Conservation (phyloP, 2,888 invertebrate species). For the Cheilosia urbana region DNA sequence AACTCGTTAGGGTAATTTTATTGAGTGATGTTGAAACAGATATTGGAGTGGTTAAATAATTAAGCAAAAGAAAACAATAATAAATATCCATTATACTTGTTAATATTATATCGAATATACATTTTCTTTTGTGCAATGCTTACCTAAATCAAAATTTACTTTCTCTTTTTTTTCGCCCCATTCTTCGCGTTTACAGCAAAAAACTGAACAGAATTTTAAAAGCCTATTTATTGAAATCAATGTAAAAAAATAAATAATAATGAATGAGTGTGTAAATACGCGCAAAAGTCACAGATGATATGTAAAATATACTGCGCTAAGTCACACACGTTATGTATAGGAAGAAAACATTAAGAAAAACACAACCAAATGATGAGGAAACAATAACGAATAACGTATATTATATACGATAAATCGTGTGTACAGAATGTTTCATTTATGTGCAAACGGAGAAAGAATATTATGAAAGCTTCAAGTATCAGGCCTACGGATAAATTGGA, state of each 20-base stretch:
- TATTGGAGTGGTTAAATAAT: conserved; percentile 39
- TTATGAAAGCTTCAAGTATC: not conserved
- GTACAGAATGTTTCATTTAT: not conserved
- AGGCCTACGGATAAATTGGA: not conserved
- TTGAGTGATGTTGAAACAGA: conserved; percentile 52
- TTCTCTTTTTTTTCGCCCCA: conserved; percentile 10
- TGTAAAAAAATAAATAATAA: not conserved
- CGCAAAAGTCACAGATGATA: conserved; percentile 21
- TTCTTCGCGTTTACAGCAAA: conserved; percentile 46
- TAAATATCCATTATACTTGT: conserved; percentile 57
- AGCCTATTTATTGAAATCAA: conserved; percentile 29
- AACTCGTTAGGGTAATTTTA: conserved; percentile 71
- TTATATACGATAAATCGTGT: not conserved
- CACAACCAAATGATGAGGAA: not conserved
- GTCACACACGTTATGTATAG: not conserved
- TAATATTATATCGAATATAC: conserved; percentile 57
- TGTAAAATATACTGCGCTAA: not conserved
- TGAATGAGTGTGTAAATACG: conserved; percentile 12
- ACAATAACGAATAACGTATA: not conserved
- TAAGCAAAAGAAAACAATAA: conserved; percentile 59
- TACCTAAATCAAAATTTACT: conserved; percentile 41
- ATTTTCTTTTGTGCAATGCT: conserved; percentile 62
- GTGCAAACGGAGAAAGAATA: conserved; percentile 4
- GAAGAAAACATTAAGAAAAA: conserved; percentile 3
- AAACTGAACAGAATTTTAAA: conserved; percentile 31